Percentiles rank a stretch among this genome's conserved stretches.
These are phyloP conservation scores for Lateolabrax maculatus DNA, from an alignment of 2,797 vertebrate species.

Conservation along the genomic window DNA sequence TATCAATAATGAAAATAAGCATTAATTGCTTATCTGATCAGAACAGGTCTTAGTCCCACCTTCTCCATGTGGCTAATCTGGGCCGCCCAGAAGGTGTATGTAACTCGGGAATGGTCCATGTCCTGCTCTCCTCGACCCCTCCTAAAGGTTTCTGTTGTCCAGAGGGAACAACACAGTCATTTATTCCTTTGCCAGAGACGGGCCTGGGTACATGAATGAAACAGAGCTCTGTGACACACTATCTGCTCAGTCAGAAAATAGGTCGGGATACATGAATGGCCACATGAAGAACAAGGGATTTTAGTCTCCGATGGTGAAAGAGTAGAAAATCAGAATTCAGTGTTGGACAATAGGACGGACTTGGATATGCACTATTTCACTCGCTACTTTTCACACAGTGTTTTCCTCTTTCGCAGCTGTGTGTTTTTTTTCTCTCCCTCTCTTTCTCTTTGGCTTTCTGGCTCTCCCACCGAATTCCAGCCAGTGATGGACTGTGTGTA, in stretches of 20 bases:
- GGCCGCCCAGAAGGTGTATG: conserved; percentile 63
- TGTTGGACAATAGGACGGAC: conserved; percentile 51
- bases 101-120: conserved; percentile 55
- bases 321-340: conserved; percentile 62
- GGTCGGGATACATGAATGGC: conserved; percentile 72
- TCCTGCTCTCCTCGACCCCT: conserved; percentile 57
- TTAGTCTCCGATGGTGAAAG: conserved; percentile 60
- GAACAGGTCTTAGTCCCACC: conserved; percentile 2
- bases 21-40: conserved; percentile 8
- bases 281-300: conserved; percentile 67
- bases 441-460: conserved; percentile 61
- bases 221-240: conserved; percentile 76
- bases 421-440: conserved; percentile 44
- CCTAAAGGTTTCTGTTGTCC: conserved; percentile 77
- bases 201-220: conserved; percentile 73
- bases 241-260: conserved; percentile 77
- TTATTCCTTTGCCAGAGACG: conserved; percentile 79
- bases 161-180: conserved; percentile 83
- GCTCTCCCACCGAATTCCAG: conserved; percentile 77
- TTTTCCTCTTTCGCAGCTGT: conserved; percentile 56
- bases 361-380: conserved; percentile 61
- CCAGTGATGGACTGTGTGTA: conserved; percentile 80
- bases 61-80: conserved; percentile 34
- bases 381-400: conserved; percentile 55
- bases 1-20: neutral